phyloP scores from a whole-genome alignment of 2,113 vertebrate genomes.

The Glaucidium brasilianum region DNA sequence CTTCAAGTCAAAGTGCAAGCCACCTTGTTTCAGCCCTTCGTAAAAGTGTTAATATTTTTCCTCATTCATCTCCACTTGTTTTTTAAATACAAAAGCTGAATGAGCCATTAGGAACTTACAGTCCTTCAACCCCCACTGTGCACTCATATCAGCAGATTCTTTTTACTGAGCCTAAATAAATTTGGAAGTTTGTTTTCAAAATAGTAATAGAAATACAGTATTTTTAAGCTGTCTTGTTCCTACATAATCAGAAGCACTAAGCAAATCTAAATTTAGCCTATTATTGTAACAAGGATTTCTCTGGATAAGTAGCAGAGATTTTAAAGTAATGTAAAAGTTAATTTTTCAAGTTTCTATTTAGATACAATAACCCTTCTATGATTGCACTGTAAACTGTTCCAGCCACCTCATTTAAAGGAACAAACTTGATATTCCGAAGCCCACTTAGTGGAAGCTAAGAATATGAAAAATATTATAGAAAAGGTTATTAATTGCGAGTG shows the following conservation, averaged over 20 bases:
- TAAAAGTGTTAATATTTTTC: slow-evolving; percentile 13
- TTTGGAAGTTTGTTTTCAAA: slow-evolving; percentile 6
- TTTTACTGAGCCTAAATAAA: background rate
- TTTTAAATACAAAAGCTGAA: slow-evolving; percentile 48
- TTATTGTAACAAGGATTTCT: background rate
- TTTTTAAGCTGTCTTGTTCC: background rate
- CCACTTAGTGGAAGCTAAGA: background rate
- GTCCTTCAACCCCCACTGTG: background rate
- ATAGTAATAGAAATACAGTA: background rate
- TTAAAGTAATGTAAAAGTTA: background rate
- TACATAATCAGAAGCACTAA: background rate
- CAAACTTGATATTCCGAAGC: slow-evolving; percentile 20
- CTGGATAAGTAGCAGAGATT: background rate
- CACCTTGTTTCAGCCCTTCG: slow-evolving; percentile 51
- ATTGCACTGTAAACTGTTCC: slow-evolving; percentile 64
- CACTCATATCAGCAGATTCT: background rate
- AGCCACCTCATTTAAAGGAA: slow-evolving; percentile 25
- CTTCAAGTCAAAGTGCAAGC: slow-evolving; percentile 59
- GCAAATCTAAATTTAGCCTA: background rate
- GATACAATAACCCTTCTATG: slow-evolving; percentile 20
- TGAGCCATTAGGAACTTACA: background rate
- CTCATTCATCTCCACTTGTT: slow-evolving; percentile 36
- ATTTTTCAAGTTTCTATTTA: slow-evolving; percentile 35
- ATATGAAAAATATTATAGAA: slow-evolving; percentile 36
- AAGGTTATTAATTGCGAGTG: background rate